Percentiles rank a stretch among this genome's conserved stretches.
These are phyloP conservation scores for Mesorhabditis spiculigera DNA, from an alignment of 2,888 invertebrate species.

Conservation along the genomic window DNA sequence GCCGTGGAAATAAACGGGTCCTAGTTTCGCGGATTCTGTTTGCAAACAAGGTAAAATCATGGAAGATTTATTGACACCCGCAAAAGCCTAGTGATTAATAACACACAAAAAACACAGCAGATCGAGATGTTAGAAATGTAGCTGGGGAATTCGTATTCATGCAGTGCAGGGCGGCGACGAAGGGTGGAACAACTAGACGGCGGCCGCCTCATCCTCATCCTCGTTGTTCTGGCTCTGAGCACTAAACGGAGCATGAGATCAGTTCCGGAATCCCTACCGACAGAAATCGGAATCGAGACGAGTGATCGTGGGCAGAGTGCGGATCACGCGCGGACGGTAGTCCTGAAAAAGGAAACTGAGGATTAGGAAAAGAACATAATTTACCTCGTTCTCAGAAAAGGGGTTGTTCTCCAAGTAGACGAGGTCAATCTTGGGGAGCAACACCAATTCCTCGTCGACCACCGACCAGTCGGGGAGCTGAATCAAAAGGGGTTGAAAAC, in stretches of 20 bases:
- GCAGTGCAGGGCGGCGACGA: too few relatives aligned
- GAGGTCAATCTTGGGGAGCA: conserved; percentile 30
- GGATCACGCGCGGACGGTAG: conserved; percentile 21
- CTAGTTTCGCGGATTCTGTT: too few relatives aligned
- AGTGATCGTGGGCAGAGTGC: conserved; percentile 29
- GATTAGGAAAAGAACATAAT: not conserved
- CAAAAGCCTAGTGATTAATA: too few relatives aligned
- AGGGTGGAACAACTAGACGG: too few relatives aligned
- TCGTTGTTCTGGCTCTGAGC: too few relatives aligned
- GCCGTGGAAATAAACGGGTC: too few relatives aligned
- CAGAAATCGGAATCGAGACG: conserved; percentile 28
- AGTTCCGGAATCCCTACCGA: not conserved
- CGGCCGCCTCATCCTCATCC: too few relatives aligned
- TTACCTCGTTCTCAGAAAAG: conserved; percentile 16
- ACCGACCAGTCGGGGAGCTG: conserved; percentile 34
- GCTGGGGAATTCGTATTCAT: too few relatives aligned
- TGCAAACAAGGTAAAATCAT: too few relatives aligned
- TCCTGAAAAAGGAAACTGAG: conserved; percentile 7
- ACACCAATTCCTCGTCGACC: conserved; percentile 31
- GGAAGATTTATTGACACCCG: too few relatives aligned
- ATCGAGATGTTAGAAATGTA: conserved; percentile 5
- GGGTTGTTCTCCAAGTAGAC: conserved; percentile 47
- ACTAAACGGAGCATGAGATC: too few relatives aligned
- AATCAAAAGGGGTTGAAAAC: not conserved
- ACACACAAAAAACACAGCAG: not conserved